Evolutionary conservation across 1,140 invertebrate genomes (phyloP).

Genomic region (Tribolium madens): DNA sequence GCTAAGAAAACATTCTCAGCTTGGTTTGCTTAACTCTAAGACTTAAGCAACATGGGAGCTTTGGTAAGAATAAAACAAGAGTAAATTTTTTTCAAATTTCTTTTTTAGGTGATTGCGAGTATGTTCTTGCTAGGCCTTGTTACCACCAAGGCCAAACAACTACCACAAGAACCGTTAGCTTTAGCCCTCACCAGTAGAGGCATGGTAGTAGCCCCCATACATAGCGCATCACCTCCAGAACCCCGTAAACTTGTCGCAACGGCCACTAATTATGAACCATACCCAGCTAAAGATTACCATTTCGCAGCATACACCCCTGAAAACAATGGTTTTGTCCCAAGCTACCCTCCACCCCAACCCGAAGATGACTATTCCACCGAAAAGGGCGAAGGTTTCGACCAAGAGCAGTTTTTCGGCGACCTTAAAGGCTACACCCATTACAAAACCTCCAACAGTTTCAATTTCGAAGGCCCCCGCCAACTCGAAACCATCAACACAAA

Average conservation of each 20-base stretch:
- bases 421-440: conserved; percentile 53
- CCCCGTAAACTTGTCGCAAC: conserved; percentile 22
- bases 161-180: conserved; percentile 14
- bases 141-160: conserved; percentile 41
- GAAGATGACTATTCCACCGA: conserved; percentile 26
- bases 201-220: conserved; percentile 20
- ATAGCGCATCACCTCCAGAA: conserved; percentile 40
- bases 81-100: not conserved
- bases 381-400: not conserved
- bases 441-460: conserved; percentile 53
- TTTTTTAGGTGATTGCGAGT: conserved; percentile 50
- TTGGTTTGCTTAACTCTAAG: conserved; percentile 41
- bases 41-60: conserved; percentile 52
- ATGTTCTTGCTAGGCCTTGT: conserved; percentile 45
- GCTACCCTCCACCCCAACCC: not conserved
- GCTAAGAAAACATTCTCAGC: conserved; percentile 38
- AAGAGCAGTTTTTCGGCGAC: conserved; percentile 1
- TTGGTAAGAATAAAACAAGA: conserved; percentile 45
- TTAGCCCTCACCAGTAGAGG: conserved; percentile 42
- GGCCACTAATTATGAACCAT: conserved; percentile 49
- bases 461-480: conserved; percentile 56
- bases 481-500: conserved; percentile 55
- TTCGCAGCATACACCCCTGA: conserved; percentile 27
- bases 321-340: conserved; percentile 6
- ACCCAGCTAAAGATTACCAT: conserved; percentile 45